Evolutionary conservation across 2,113 vertebrate species (phyloP), one percentile per base, ranked within the genome.

Genomic region (Naja naja): DNA sequence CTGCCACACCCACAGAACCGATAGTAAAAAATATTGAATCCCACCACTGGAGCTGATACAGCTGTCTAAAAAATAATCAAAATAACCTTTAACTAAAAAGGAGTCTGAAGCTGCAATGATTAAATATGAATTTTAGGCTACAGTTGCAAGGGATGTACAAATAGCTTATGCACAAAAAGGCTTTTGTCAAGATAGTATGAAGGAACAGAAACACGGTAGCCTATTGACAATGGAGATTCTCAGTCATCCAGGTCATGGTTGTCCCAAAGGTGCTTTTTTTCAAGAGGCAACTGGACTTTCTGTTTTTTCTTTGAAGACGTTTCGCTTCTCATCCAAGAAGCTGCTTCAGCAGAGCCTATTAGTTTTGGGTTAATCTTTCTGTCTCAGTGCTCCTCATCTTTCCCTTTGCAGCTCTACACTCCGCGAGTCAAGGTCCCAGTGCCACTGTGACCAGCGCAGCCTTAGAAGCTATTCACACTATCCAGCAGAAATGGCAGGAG

Each of bases 201-300:
- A 39, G 52, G 7, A 10, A 9, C 22, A 34, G 69, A 1, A 4
- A 30, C 0, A n/a, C 1, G 2, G 1, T 3, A 25, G 52, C 1
- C 10, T 1, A 5, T 30, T 3, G 53, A 16, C 53, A 16, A 16
- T 54, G 10, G 49, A 52, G 49, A 52, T 52, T 12, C 10, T 52
- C 10, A 52, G 49, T 52, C 11, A 52, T 52, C 49, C 10, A 52
- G 11, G 49, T 52, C 49, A 52, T 52, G 49, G 10, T 52, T 52
- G 49, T 52, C 49, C 49, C 49, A 52, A 52, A 52, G 0, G 49
- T 12, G 49, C 49, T 52, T 52, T 52, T 52, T 52, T 52, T 52
- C 49, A 52, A 52, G 49, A 52, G 49, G 49, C 49, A 52, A 52
- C 11, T 11, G 11, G 49, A 52, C 49, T 52, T 52, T 52, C 49